phyloP scores from a whole-genome alignment of 2,797 vertebrate genomes.

The Pelobates cultripes region DNA sequence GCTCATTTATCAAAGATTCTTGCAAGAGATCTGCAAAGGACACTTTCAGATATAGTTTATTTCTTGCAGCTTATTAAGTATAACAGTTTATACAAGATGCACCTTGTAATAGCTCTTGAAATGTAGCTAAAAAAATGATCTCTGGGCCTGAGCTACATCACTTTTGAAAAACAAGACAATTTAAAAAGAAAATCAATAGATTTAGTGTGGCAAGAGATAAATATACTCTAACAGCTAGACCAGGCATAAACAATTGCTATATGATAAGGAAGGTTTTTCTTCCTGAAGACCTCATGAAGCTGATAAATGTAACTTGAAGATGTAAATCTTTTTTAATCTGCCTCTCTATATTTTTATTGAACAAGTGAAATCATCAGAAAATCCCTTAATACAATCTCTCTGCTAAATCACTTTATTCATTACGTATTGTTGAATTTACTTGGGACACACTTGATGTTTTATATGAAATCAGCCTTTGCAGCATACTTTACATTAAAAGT shows the following conservation, averaged over 20 bases:
- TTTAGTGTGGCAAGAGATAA: slow-evolving; percentile 52
- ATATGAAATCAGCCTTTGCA: not conserved
- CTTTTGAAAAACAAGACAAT: slow-evolving; percentile 56
- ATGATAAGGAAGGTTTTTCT: slow-evolving; percentile 45
- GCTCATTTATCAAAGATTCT: slow-evolving; percentile 50
- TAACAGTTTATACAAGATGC: slow-evolving; percentile 54
- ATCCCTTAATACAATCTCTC: slow-evolving; percentile 7
- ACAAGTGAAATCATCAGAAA: slow-evolving; percentile 12
- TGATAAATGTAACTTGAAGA: slow-evolving; percentile 34
- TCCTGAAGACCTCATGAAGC: slow-evolving; percentile 19
- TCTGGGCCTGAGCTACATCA: slow-evolving; percentile 49
- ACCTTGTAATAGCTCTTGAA: slow-evolving; percentile 54
- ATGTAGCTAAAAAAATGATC: slow-evolving; percentile 52
- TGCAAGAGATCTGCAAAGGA: slow-evolving; percentile 33
- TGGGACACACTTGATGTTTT: not conserved
- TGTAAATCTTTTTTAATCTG: slow-evolving; percentile 34
- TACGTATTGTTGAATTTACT: not conserved
- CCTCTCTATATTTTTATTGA: slow-evolving; percentile 9
- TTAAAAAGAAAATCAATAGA: slow-evolving; percentile 54
- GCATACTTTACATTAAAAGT: not conserved
- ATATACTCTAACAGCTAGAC: slow-evolving; percentile 47
- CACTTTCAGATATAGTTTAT: slow-evolving; percentile 52
- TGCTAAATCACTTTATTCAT: not conserved
- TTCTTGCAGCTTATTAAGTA: slow-evolving; percentile 55
- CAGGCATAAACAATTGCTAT: slow-evolving; percentile 50